These are phyloP conservation scores for Bombus affinis DNA, from an alignment of 1,140 invertebrate species.

Conservation along the genomic window DNA sequence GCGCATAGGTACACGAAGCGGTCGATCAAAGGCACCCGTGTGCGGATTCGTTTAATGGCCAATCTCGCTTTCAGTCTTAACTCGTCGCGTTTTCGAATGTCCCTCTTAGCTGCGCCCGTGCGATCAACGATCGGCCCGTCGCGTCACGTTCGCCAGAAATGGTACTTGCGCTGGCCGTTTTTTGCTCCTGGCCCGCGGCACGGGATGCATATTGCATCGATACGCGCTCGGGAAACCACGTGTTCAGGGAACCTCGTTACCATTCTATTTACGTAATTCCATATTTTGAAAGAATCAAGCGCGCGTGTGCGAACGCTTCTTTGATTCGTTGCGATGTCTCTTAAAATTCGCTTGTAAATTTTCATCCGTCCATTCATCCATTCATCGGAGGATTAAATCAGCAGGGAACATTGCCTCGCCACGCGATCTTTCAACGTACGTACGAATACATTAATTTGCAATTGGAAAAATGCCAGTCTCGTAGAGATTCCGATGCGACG, in stretches of 20 bases:
- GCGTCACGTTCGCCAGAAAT: conserved; percentile 9
- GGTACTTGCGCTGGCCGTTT: conserved; percentile 1
- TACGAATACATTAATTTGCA: no score
- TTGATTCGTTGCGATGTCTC: not conserved
- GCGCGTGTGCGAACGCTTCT: not conserved
- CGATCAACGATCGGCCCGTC: not conserved
- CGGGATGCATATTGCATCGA: conserved; percentile 21
- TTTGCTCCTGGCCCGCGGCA: not conserved
- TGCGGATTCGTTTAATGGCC: conserved; percentile 73
- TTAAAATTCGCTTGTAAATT: not conserved
- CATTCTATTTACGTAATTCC: not conserved
- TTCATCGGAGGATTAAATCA: not conserved
- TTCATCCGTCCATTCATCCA: no score
- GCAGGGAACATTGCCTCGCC: no score
- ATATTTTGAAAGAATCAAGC: not conserved
- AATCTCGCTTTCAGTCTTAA: conserved; percentile 16
- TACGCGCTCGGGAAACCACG: not conserved
- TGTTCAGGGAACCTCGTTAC: not conserved
- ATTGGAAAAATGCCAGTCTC: no score
- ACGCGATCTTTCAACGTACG: no score
- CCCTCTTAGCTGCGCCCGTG: not conserved
- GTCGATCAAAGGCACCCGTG: conserved; percentile 75
- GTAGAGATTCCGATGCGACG: no score
- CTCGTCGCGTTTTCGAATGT: conserved; percentile 8
- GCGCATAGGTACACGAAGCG: conserved; percentile 67